phyloP scores from a whole-genome alignment of 2,797 vertebrate species.

The Danio jaintianensis region DNA sequence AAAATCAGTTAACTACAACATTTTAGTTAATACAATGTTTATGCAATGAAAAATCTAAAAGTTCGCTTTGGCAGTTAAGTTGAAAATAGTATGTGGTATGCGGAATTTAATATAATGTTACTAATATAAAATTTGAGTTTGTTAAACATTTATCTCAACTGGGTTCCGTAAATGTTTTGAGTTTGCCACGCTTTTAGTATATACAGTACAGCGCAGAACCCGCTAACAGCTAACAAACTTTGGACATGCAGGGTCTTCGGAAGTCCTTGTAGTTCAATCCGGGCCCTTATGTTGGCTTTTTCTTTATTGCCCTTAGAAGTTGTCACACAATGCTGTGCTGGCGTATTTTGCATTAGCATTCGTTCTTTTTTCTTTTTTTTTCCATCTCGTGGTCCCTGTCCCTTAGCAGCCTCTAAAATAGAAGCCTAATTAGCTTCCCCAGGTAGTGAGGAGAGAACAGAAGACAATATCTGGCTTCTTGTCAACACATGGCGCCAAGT shows the following conservation, averaged over 20 bases:
- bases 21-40: too few species aligned
- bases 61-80: too few species aligned
- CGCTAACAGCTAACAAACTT: conserved; percentile 5
- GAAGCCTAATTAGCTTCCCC: conserved; percentile 60
- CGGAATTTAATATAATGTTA: too few species aligned
- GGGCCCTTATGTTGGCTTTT: background rate
- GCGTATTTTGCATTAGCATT: conserved; percentile 41
- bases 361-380: conserved; percentile 28
- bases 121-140: too few species aligned
- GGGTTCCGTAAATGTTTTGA: too few species aligned
- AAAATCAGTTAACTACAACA: too few species aligned
- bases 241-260: background rate
- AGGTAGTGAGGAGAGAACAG: conserved; percentile 48
- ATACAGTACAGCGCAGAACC: too few species aligned
- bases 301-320: conserved; percentile 5
- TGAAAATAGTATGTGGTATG: too few species aligned
- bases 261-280: conserved; percentile 16
- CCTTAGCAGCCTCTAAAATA: conserved; percentile 44
- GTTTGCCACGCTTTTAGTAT: too few species aligned
- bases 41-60: too few species aligned
- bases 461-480: conserved; percentile 52
- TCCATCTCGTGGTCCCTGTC: conserved; percentile 20
- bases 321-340: conserved; percentile 31
- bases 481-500: conserved; percentile 46
- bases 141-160: too few species aligned